phyloP scores from a whole-genome alignment of 2,888 invertebrate species.

The Dolichopus griseipennis region DNA sequence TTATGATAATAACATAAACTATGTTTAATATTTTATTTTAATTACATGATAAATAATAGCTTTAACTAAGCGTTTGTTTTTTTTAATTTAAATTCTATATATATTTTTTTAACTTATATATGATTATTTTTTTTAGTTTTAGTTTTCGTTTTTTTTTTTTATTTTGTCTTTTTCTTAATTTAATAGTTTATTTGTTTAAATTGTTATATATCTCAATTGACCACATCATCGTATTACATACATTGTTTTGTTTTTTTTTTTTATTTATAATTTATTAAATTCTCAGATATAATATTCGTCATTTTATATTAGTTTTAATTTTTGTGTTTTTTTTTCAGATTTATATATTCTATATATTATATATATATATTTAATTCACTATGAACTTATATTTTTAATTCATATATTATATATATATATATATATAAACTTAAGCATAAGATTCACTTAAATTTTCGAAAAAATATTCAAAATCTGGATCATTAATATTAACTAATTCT shows the following conservation, averaged over 20 bases:
- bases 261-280: not conserved
- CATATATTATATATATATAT: slow-evolving; percentile 7
- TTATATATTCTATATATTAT: not conserved
- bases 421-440: slow-evolving; percentile 47
- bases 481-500: slow-evolving; percentile 45
- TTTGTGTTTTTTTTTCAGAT: not conserved
- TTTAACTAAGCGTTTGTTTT: not conserved
- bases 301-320: slow-evolving; percentile 6
- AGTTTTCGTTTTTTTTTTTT: not conserved
- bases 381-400: not conserved
- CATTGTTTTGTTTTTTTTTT: not conserved
- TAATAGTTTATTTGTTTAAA: not conserved
- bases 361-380: slow-evolving; percentile 4
- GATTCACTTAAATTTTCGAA: slow-evolving; percentile 58
- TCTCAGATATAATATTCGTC: not conserved
- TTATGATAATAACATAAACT: not conserved
- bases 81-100: not conserved
- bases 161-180: not conserved
- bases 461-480: slow-evolving; percentile 51
- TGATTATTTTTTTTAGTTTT: not conserved
- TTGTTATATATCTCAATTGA: slow-evolving; percentile 1
- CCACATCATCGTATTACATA: not conserved
- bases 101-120: not conserved
- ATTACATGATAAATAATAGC: slow-evolving; percentile 2
- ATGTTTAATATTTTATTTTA: not conserved